These are phyloP conservation scores for Chrysogorgia sp. DNA, from an alignment of 92 coral and sea anemone genomes.

Conservation along the genomic window DNA sequence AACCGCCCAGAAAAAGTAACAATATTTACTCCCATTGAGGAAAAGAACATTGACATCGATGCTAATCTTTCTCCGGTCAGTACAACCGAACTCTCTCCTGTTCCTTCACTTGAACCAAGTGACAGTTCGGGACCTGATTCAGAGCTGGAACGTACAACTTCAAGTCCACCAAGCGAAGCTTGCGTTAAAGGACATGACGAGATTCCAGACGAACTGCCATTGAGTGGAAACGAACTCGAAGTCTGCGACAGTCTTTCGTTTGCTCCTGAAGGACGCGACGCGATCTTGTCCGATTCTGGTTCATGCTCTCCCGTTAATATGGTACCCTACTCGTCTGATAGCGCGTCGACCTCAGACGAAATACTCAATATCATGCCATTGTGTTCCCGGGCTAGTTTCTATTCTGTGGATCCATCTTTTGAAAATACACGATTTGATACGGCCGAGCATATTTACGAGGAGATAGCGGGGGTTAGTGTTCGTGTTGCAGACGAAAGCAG, in stretches of 20 bases:
- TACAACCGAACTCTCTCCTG: not conserved
- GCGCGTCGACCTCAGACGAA: slow-evolving; percentile 4
- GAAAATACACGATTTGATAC: slow-evolving; percentile 11
- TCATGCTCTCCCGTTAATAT: slow-evolving; percentile 17
- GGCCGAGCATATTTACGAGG: slow-evolving; percentile 44
- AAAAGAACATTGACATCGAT: slow-evolving; percentile 14
- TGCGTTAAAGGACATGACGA: not conserved
- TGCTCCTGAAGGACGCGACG: not conserved
- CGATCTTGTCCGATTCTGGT: slow-evolving; percentile 30
- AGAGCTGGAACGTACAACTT: not conserved
- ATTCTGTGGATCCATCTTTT: slow-evolving; percentile 6
- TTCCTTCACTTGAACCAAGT: not conserved
- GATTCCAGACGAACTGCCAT: not conserved
- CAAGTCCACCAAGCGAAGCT: not conserved
- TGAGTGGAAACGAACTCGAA: slow-evolving; percentile 36
- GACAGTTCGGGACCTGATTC: not conserved
- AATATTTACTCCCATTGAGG: slow-evolving; percentile 23
- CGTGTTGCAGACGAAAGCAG: not conserved
- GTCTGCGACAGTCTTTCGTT: not conserved
- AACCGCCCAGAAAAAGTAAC: slow-evolving; percentile 1
- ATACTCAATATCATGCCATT: slow-evolving; percentile 28
- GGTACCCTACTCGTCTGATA: not conserved
- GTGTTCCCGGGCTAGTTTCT: slow-evolving; percentile 16
- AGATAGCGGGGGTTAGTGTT: slow-evolving; percentile 1
- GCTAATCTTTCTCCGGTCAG: not conserved